A percentile compares a stretch with the other conserved stretches of the same genome.
These are phyloP conservation scores for Clepsis dumicolana DNA, from an alignment of 2,888 invertebrate genomes.

Conservation along the genomic window DNA sequence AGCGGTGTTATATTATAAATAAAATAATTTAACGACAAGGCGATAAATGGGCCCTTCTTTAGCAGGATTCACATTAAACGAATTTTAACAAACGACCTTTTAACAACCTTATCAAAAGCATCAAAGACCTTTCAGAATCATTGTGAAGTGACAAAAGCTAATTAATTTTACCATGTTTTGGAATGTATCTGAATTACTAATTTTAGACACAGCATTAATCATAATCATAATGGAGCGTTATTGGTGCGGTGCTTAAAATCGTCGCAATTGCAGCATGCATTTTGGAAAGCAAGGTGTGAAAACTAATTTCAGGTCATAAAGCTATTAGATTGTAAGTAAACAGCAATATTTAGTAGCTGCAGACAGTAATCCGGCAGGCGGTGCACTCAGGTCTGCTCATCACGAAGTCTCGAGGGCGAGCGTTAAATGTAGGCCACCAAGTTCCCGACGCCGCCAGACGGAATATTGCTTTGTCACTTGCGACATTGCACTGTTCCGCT, in stretches of 20 bases:
- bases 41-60: slow-evolving; percentile 53
- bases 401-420: slow-evolving; percentile 80
- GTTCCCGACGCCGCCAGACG: slow-evolving; percentile 69
- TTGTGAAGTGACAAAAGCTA: slow-evolving; percentile 24
- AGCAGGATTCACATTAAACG: slow-evolving; percentile 29
- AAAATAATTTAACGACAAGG: slow-evolving; percentile 64
- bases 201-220: not conserved
- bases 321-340: slow-evolving; percentile 58
- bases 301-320: slow-evolving; percentile 48
- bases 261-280: slow-evolving; percentile 9
- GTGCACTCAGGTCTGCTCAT: slow-evolving; percentile 77
- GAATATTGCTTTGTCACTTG: slow-evolving; percentile 86
- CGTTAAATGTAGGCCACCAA: slow-evolving; percentile 84
- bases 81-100: slow-evolving; percentile 41
- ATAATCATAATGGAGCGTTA: not conserved
- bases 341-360: slow-evolving; percentile 71
- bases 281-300: slow-evolving; percentile 39
- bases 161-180: slow-evolving; percentile 8
- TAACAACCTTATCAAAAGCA: slow-evolving; percentile 32
- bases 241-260: not conserved
- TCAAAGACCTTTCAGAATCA: slow-evolving; percentile 27
- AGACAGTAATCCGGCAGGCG: slow-evolving; percentile 73
- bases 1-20: slow-evolving; percentile 64
- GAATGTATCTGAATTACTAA: not conserved
- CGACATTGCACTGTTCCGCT: slow-evolving; percentile 80